These are phyloP conservation scores for Rynchops niger DNA, from an alignment of 2,113 vertebrate genomes.

Conservation along the genomic window DNA sequence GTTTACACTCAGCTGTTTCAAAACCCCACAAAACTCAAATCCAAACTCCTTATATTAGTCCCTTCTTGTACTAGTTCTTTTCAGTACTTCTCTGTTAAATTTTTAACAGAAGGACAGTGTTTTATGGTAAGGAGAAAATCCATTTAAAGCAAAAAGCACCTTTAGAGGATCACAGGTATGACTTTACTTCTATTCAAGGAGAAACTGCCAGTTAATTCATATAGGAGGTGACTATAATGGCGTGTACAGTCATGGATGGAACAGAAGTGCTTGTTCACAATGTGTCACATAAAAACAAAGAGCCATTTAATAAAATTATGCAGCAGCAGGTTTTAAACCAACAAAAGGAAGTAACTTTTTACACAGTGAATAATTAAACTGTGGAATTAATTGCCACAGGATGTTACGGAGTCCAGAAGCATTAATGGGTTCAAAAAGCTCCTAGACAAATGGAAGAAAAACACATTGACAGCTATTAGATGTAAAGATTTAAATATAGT, in stretches of 20 bases:
- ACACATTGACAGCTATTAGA: not conserved
- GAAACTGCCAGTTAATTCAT: not conserved
- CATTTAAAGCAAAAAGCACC: not conserved
- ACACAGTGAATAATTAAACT: not conserved
- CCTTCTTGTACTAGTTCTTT: not conserved
- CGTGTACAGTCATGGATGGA: not conserved
- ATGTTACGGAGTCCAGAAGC: not conserved
- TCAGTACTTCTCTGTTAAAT: not conserved
- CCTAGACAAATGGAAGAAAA: not conserved
- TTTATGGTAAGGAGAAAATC: not conserved
- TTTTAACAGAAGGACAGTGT: not conserved
- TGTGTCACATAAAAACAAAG: not conserved
- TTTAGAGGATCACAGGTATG: not conserved
- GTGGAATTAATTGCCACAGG: slow-evolving; percentile 30
- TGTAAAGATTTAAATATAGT: not conserved
- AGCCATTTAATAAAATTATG: not conserved
- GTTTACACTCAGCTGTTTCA: not conserved
- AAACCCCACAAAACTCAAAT: not conserved
- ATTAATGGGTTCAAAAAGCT: not conserved
- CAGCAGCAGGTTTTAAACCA: slow-evolving; percentile 6
- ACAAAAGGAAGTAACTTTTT: slow-evolving; percentile 30
- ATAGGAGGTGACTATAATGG: not conserved
- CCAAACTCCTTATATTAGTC: not conserved
- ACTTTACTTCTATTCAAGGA: not conserved
- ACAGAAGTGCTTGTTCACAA: not conserved